Percentiles rank a stretch among this genome's conserved stretches.
phyloP scores from a whole-genome alignment of 2,113 vertebrate genomes.

The Cervus canadensis region DNA sequence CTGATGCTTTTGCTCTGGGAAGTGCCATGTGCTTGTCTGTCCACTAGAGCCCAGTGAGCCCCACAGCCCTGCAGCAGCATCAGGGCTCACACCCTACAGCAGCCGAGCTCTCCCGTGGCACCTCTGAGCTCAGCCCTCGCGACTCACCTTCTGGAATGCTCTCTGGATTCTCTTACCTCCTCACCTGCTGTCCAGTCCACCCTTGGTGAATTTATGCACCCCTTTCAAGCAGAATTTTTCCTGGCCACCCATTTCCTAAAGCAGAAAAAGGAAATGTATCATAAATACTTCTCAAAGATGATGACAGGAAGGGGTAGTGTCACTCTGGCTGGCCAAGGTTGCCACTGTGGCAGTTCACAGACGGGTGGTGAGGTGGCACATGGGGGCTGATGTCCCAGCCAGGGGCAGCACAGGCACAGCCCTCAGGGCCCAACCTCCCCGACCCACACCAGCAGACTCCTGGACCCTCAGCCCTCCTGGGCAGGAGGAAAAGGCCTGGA shows the following conservation, averaged over 20 bases:
- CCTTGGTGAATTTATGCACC: not conserved
- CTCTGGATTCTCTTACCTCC: not conserved
- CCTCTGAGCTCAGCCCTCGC: not conserved
- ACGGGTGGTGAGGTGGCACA: not conserved
- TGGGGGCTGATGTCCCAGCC: not conserved
- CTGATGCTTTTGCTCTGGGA: not conserved
- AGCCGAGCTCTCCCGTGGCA: not conserved
- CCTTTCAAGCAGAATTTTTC: not conserved
- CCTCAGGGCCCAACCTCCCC: not conserved
- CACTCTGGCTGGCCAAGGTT: not conserved
- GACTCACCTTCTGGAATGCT: not conserved
- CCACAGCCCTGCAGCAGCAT: not conserved
- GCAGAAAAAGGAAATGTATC: constrained; percentile 34
- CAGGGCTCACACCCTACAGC: not conserved
- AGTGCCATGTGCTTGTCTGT: not conserved
- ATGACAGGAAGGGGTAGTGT: constrained; percentile 25
- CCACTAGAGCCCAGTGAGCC: not conserved
- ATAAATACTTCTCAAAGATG: constrained; percentile 7
- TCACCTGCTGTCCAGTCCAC: not conserved
- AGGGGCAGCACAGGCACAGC: not conserved
- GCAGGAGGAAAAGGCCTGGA: not conserved
- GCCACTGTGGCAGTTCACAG: not conserved
- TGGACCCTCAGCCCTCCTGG: not conserved
- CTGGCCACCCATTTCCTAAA: constrained; percentile 29
- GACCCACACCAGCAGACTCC: not conserved